These are phyloP conservation scores for Dinothrombium tinctorium DNA, from an alignment of 1,140 invertebrate species.

Conservation along the genomic window DNA sequence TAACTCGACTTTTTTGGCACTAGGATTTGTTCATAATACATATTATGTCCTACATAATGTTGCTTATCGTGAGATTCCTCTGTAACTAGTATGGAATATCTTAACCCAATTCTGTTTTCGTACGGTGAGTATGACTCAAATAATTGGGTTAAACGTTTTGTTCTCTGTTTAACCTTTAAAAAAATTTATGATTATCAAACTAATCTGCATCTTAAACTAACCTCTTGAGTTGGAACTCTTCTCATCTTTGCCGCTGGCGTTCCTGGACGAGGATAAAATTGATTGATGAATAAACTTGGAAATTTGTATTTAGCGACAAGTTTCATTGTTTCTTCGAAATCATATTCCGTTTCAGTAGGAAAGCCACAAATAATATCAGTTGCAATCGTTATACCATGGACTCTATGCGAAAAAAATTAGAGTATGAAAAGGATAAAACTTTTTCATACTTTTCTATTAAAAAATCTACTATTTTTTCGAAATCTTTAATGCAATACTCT, in stretches of 20 bases:
- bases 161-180: constrained; percentile 75
- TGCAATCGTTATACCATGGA: constrained; percentile 69
- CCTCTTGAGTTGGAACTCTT: constrained; percentile 47
- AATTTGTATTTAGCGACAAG: constrained; percentile 72
- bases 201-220: too few species aligned
- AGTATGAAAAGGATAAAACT: constrained; percentile 4
- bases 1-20: constrained; percentile 46
- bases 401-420: constrained; percentile 26
- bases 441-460: constrained; percentile 36
- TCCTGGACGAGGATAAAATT: constrained; percentile 83
- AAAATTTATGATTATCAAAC: too few species aligned
- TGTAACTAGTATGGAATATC: constrained; percentile 64
- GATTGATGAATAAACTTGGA: constrained; percentile 86
- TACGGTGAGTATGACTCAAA: constrained; percentile 81
- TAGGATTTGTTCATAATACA: constrained; percentile 78
- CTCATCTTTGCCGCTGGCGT: constrained; percentile 78
- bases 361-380: constrained; percentile 98
- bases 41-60: constrained; percentile 82
- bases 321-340: constrained; percentile 69
- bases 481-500: constrained; percentile 70
- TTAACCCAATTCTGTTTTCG: constrained; percentile 40
- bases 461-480: constrained; percentile 66
- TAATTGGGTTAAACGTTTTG: constrained; percentile 61
- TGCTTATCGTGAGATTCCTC: constrained; percentile 74
- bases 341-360: constrained; percentile 73